These are phyloP conservation scores for Brachycybe producta DNA, from an alignment of 2,888 invertebrate species.

Conservation along the genomic window DNA sequence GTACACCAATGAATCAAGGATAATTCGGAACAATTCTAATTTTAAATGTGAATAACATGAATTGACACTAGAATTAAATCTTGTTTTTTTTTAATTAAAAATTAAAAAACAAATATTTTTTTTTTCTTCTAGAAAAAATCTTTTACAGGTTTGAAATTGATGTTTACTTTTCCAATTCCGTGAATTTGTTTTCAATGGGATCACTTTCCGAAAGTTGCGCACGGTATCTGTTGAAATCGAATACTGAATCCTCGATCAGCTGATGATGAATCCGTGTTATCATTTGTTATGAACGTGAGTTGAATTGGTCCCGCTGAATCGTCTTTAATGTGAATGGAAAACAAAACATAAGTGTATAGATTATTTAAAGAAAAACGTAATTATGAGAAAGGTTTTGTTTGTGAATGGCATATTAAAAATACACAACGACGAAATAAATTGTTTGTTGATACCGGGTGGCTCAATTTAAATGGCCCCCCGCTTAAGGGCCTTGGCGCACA, in stretches of 20 bases:
- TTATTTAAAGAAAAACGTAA: not conserved
- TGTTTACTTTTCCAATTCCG: not conserved
- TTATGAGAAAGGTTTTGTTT: not conserved
- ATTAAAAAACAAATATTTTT: too few relatives aligned
- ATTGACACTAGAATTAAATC: not conserved
- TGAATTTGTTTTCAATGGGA: too few relatives aligned
- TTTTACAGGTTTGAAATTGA: slow-evolving; percentile 1
- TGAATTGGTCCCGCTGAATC: slow-evolving; percentile 17
- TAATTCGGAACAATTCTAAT: slow-evolving; percentile 1
- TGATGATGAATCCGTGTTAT: slow-evolving; percentile 6
- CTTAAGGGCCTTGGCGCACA: too few relatives aligned
- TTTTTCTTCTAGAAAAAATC: too few relatives aligned
- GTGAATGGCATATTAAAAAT: not conserved
- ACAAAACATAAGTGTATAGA: not conserved
- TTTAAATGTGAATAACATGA: not conserved
- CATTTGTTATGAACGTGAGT: slow-evolving; percentile 17
- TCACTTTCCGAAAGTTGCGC: slow-evolving; percentile 9
- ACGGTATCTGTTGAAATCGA: slow-evolving; percentile 19
- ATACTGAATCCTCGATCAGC: slow-evolving; percentile 18
- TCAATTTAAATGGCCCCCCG: too few relatives aligned
- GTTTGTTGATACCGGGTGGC: too few relatives aligned
- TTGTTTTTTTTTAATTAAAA: not conserved
- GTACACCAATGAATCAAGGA: slow-evolving; percentile 9
- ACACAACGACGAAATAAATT: not conserved
- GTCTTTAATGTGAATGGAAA: slow-evolving; percentile 2